These are phyloP conservation scores for Eunapius fragilis DNA, from an alignment of 37 sponge, comb jelly and placozoan species.

Conservation along the genomic window DNA sequence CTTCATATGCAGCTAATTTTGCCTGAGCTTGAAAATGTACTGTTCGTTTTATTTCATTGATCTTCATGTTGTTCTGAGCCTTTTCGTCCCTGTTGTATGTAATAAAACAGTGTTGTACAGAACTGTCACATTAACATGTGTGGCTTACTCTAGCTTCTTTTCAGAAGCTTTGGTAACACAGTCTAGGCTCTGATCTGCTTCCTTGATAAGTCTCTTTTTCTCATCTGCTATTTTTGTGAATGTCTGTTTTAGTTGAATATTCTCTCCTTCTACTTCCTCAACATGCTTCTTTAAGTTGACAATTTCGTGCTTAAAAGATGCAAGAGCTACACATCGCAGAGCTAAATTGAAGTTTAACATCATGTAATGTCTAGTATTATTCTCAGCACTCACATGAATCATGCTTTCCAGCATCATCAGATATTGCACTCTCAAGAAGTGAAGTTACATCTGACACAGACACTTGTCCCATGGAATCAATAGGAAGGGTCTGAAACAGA, in stretches of 20 bases:
- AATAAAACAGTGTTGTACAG: neutral
- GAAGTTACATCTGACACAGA: conserved; percentile 32
- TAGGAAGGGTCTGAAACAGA: conserved; percentile 23
- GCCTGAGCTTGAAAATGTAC: conserved; percentile 1
- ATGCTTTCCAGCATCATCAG: conserved; percentile 8
- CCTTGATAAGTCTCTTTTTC: conserved; percentile 35
- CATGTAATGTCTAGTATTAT: neutral
- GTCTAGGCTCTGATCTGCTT: conserved; percentile 53
- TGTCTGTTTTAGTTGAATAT: conserved; percentile 11
- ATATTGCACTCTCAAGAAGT: conserved; percentile 33
- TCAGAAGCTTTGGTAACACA: conserved; percentile 13
- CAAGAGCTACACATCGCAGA: conserved; percentile 31
- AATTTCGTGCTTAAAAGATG: conserved; percentile 33
- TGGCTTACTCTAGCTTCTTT: conserved; percentile 36
- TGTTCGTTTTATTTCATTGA: neutral
- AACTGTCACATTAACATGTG: neutral
- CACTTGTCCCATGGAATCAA: conserved; percentile 30
- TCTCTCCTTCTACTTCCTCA: conserved; percentile 40
- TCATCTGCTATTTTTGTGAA: conserved; percentile 34
- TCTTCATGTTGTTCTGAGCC: neutral
- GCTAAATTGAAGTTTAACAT: neutral
- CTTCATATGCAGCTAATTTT: neutral
- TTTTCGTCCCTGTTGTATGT: neutral
- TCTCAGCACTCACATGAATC: neutral
- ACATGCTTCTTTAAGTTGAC: conserved; percentile 9